Percentiles rank a stretch among this genome's conserved stretches.
Evolutionary conservation across 2,797 vertebrate species (phyloP).

Genomic region (Chromis chromis): DNA sequence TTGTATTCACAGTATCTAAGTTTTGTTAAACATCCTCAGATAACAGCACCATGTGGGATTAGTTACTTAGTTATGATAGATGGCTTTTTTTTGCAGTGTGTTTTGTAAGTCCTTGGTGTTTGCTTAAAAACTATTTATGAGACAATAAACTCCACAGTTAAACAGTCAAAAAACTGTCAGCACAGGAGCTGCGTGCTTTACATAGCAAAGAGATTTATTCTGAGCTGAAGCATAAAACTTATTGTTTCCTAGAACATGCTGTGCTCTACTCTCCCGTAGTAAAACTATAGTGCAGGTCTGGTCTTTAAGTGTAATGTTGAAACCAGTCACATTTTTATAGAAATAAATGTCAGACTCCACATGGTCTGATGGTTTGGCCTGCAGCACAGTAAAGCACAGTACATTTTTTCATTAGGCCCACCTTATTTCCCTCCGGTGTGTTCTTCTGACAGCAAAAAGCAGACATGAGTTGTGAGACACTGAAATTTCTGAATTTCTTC

Average conservation of each 20-base stretch:
- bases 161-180: constrained; percentile 32
- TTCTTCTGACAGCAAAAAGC: constrained; percentile 39
- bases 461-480: constrained; percentile 14
- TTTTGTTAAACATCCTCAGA: neutral
- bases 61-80: neutral
- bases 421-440: constrained; percentile 37
- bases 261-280: constrained; percentile 41
- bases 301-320: constrained; percentile 17
- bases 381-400: constrained; percentile 7
- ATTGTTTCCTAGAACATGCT: constrained; percentile 50
- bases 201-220: constrained; percentile 57
- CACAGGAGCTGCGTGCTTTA: constrained; percentile 49
- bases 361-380: constrained; percentile 47
- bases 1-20: constrained; percentile 40
- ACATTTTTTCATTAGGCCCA: constrained; percentile 42
- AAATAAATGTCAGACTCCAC: constrained; percentile 53
- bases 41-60: neutral
- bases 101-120: constrained; percentile 21
- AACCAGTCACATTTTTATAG: constrained; percentile 27
- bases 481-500: constrained; percentile 8
- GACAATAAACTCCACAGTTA: constrained; percentile 40
- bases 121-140: constrained; percentile 32
- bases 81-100: neutral
- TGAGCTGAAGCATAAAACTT: constrained; percentile 38
- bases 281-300: constrained; percentile 41